Evolutionary conservation across 2,797 vertebrate genomes (phyloP), one percentile per base, ranked within the genome.

Genomic region (Xyrichtys novacula): DNA sequence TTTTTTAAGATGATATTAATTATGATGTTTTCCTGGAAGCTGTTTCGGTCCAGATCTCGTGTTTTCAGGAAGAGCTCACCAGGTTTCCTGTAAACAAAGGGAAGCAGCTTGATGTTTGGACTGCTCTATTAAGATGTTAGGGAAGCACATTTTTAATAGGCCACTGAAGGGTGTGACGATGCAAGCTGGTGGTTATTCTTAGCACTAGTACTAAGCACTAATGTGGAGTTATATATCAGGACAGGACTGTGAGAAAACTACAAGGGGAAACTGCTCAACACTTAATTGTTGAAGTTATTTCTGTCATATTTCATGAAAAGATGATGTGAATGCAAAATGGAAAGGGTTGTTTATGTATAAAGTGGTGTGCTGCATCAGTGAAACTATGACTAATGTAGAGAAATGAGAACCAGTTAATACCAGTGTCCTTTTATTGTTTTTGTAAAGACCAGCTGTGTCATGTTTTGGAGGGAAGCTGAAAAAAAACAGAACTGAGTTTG

Each of bases 61-160:
- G 60, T 65, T 82, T 75, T 79, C 71, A 78, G 81, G 75, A 85
- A 83, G 79, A 74, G 42, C 60, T 65, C 26, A 2, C 53, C 55
- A 29, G 59, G 54, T 47, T 83, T 91, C 84, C 88, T 90, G 89
- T 85, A 74, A 88, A 78, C 81, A 78, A 83, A 65, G 76, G 85
- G 83, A 87, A 84, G 74, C 63, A 65, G 52, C 32, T 19, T 29
- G 52, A 52, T 11, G 28, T 46, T 57, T 68, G 36, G 48, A 25
- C 34, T 62, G 63, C 25, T 68, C 15, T 7, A 56, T 55, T 11
- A 34, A 34, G 4, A 12, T 34, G 32, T 14, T 12, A 34, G 11
- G 32, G 32, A 34, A 12, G 10, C 14, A 11, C 10, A 12, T 68
- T 62, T 53, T 36, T 61, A 31, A 7, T 31, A 31, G 31, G 32